Percentiles rank a stretch among this genome's conserved stretches.
Conservation (phyloP, 1,140 invertebrate species). For the Mycetomoellerius zeteki region DNA sequence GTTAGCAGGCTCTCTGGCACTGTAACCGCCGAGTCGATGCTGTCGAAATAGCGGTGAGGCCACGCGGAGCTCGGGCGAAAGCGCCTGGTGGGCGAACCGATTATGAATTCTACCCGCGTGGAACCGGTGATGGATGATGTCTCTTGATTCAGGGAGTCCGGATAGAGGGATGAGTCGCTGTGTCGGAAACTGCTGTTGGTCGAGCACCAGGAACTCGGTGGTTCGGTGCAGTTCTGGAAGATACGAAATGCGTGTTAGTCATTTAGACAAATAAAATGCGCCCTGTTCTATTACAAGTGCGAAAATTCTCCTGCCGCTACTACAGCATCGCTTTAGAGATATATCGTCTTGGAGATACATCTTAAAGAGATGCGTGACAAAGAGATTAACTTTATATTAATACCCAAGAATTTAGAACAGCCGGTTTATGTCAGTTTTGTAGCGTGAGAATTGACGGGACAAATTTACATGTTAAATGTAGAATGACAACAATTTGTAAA, state of each 20-base stretch:
- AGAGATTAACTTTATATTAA: constrained; percentile 36
- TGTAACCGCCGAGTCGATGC: constrained; percentile 86
- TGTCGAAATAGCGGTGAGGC: constrained; percentile 87
- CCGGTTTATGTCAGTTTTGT: background rate
- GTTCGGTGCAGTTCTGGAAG: constrained; percentile 82
- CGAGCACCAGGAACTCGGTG: constrained; percentile 86
- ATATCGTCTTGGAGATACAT: constrained; percentile 12
- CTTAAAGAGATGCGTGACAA: constrained; percentile 9
- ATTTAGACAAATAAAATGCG: background rate
- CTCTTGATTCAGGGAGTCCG: constrained; percentile 85
- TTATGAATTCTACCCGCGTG: constrained; percentile 84
- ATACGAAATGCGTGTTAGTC: background rate
- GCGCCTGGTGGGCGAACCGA: constrained; percentile 83
- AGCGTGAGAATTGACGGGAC: background rate
- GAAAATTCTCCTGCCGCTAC: background rate
- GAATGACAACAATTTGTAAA: constrained; percentile 1
- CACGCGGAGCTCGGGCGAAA: constrained; percentile 79
- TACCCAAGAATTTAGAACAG: constrained; percentile 41
- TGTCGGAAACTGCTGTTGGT: constrained; percentile 79
- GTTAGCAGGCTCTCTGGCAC: constrained; percentile 81
- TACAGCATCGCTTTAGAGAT: constrained; percentile 19
- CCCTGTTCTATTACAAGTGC: constrained; percentile 30
- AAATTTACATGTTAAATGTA: constrained; percentile 13
- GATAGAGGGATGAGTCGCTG: constrained; percentile 84
- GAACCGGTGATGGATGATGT: constrained; percentile 81